phyloP scores from a whole-genome alignment of 2,888 invertebrate species.

The Lacanobia oleracea region DNA sequence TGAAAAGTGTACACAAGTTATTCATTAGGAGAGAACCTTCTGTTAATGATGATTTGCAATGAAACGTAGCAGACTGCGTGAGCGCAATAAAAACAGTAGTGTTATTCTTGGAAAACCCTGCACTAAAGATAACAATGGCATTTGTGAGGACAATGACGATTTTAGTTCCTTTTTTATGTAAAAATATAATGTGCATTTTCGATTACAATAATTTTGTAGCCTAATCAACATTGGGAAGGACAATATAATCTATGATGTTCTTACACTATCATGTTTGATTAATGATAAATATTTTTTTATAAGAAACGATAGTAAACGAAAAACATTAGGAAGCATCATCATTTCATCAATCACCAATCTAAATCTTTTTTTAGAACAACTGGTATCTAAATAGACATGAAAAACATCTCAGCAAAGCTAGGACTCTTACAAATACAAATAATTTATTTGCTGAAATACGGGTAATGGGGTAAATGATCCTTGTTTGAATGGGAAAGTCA shows the following conservation, averaged over 20 bases:
- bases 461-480: neutral
- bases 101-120: constrained; percentile 62
- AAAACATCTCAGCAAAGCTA: neutral
- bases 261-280: no score
- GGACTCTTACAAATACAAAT: no score
- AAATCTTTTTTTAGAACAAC: neutral
- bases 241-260: neutral
- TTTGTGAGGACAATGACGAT: constrained; percentile 29
- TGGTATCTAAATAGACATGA: neutral
- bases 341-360: neutral
- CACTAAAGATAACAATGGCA: constrained; percentile 51
- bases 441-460: no score
- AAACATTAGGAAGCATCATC: constrained; percentile 12
- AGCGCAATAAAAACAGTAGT: constrained; percentile 62
- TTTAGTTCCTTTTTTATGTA: no score
- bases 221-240: no score
- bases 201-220: neutral
- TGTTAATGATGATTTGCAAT: neutral
- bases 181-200: no score
- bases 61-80: constrained; percentile 45
- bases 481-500: neutral
- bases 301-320: no score
- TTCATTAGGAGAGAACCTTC: constrained; percentile 10
- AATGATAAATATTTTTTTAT: neutral
- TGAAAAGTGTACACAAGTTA: neutral